Evolutionary conservation across 2,888 invertebrate genomes (phyloP), one percentile per base, ranked within the genome.

Genomic region (Rhingia rostrata): DNA sequence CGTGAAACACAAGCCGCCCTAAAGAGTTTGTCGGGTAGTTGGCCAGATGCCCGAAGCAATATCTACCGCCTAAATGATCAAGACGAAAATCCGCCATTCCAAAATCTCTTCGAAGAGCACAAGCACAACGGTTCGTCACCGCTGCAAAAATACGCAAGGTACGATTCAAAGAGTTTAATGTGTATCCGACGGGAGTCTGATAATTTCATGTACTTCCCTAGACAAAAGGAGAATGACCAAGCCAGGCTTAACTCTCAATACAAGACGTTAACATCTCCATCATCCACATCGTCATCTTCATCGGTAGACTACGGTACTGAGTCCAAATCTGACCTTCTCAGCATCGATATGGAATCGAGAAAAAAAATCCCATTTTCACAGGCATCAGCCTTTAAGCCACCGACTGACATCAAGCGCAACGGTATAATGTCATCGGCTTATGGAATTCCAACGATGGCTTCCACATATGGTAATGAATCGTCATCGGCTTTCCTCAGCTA

Each of bases 1-100:
- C 93, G 96, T 63, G 97, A 97, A 91, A 97, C 97, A 3, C 97
- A 97, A 90, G 96, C 96, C 1, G 97, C 97, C 0, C 91, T 97
- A 37, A 96, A 96, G 90, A 96, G 96, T 87, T 92, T 97, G n/a
- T 96, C 97, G 0, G 96, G 96, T 12, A 96, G 95, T 90, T 97
- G 97, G 95, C 94, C 95, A 5, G 94, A 94, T 33, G 95, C 95
- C 10, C 92, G 94, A 56, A 93, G 93, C 6, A 93, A 94, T 39
- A 89, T 93, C 6, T 95, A 95, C 88, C 94, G 94, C 70, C 92
- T 94, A 66, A 94, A 94, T 85, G 94, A 94, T 84, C 95, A 95
- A 88, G 96, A 96, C 86, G 96, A 96, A 88, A 94, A 95, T 37
- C 95, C 95, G 49, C 95, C 95, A 64, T 97, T 96, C 88, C 97